Evolutionary conservation across 2,113 vertebrate genomes (phyloP), one percentile per base, ranked within the genome.

Genomic region (Cyprichromis sp.): DNA sequence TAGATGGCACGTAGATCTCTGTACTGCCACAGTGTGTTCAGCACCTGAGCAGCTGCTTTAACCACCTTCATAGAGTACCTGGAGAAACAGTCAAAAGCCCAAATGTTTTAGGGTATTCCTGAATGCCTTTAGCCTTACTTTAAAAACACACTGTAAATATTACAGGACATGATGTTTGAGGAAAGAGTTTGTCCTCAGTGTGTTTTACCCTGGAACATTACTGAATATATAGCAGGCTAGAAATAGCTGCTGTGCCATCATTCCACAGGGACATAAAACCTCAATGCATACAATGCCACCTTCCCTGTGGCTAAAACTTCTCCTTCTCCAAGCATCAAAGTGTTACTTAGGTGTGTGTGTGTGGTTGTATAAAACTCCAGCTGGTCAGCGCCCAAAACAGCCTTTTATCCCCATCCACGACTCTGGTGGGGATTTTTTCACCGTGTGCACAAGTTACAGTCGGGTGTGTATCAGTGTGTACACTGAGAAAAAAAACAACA

Each of bases 1-100:
- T 99, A 99, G 95, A 99, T 99, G 95, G 97, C 97, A 13, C 99
- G 97, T 83, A 99, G 98, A 91, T 99, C 99, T 91, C 97, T 95
- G 94, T 99, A 99, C 94, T 98, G 98, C 99, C 99, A 99, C 81
- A 99, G 94, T 0, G 98, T 99, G 89, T 98, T 99, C 95, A 99
- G 96, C 31, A 99, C 99, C 94, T 99, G 99, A 91, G 99, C 98
- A 0, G 98, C 97, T 2, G 98, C 98, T 94, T 99, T 99, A 78
- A 99, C 98, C 91, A 99, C 99, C 91, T 99, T 99, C 95, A 99
- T 94, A 1, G 99, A 99, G 12, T 98, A 99, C 86, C 99, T 99
- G 91, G 10, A 89, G 82, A 68, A 85, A 88, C 68, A 83, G 16
- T 82, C 12, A 83, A 8, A 87, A 31, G 84, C 19, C 1, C 3